Conservation (phyloP, 35 echinoderm and acorn worm genomes). For the Diadema setosum region DNA sequence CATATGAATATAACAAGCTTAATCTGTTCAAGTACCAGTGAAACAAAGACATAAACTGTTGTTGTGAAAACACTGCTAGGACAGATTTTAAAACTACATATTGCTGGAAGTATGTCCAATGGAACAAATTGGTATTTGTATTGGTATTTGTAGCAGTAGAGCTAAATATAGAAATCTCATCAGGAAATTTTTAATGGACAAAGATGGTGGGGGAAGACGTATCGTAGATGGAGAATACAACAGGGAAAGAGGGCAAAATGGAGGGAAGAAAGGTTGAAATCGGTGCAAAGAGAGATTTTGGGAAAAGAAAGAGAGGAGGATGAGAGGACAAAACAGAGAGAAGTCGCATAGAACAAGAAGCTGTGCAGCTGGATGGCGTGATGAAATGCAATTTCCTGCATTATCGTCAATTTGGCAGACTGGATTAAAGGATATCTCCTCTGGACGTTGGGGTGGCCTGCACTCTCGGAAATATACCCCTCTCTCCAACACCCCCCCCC, state of each 20-base stretch:
- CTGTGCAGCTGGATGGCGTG: neutral
- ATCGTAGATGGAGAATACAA: neutral
- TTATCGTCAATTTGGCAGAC: neutral
- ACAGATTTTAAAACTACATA: too few relatives aligned
- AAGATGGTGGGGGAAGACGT: too few relatives aligned
- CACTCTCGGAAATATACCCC: neutral
- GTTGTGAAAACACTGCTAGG: too few relatives aligned
- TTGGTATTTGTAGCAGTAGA: too few relatives aligned
- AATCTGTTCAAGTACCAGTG: too few relatives aligned
- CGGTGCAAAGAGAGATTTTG: neutral
- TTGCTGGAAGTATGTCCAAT: too few relatives aligned
- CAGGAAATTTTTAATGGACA: too few relatives aligned
- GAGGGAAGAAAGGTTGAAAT: neutral
- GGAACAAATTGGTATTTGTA: too few relatives aligned
- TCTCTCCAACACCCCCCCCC: too few relatives aligned
- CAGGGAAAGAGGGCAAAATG: neutral
- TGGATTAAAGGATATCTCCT: neutral
- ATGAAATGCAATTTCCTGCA: slow-evolving; percentile 14
- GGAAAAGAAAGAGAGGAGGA: neutral
- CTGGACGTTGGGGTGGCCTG: neutral
- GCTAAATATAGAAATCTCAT: too few relatives aligned
- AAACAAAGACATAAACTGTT: too few relatives aligned
- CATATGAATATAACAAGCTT: too few relatives aligned
- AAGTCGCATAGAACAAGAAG: neutral
- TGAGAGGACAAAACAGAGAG: neutral